Conservation (phyloP, 1,140 invertebrate genomes). For the Macrotrachela quadricornifera region DNA sequence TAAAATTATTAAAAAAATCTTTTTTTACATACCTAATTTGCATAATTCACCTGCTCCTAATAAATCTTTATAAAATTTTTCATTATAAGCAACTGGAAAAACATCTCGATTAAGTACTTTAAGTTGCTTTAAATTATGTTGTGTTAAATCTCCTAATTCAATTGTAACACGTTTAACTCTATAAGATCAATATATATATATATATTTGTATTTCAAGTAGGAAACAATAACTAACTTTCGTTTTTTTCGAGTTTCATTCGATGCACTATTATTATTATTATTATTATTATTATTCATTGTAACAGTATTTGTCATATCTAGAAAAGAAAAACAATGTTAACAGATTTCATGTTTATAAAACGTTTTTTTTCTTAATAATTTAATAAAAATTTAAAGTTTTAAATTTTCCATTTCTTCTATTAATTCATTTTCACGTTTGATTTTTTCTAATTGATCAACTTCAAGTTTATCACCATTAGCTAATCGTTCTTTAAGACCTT, state of each 20-base stretch:
- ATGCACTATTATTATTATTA: too few relatives aligned
- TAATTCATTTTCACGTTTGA: conserved; percentile 3
- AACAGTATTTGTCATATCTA: too few relatives aligned
- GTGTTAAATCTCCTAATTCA: conserved; percentile 91
- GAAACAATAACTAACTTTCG: too few relatives aligned
- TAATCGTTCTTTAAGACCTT: conserved; percentile 1
- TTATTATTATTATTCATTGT: too few relatives aligned
- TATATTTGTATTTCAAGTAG: too few relatives aligned
- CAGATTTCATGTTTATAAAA: too few relatives aligned
- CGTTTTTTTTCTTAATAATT: too few relatives aligned
- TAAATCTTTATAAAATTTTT: conserved; percentile 99
- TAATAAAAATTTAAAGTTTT: too few relatives aligned
- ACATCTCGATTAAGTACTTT: conserved; percentile 90
- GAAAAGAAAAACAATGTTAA: too few relatives aligned
- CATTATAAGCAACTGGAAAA: conserved; percentile 96
- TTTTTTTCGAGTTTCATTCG: too few relatives aligned
- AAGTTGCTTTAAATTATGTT: conserved; percentile 84
- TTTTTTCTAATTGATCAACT: conserved; percentile 6
- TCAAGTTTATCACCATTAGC: conserved; percentile 5
- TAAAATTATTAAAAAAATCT: too few relatives aligned
- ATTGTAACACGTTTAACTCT: conserved; percentile 31
- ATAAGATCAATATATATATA: too few relatives aligned
- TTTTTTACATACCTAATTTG: conserved; percentile 46
- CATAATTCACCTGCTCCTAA: conserved; percentile 73
- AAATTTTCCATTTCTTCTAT: conserved; percentile 1